Base-by-base conservation (phyloP, 2,888 invertebrate species). In the Saturnia pavonia region DNA sequence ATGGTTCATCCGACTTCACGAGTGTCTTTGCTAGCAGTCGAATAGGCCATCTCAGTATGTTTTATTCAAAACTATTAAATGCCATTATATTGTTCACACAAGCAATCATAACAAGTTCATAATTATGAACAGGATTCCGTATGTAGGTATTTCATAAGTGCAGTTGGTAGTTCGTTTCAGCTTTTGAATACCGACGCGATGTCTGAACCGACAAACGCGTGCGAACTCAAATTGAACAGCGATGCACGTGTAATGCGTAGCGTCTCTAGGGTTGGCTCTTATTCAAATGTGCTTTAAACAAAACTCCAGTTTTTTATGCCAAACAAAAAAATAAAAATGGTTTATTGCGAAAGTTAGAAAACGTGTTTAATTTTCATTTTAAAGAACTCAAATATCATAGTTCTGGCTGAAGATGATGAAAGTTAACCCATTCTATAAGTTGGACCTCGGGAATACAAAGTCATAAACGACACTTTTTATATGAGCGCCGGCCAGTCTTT, bases 211-310 rank as follows among this genome's bases (percentile, higher is more conserved):
- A 75, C 73, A 74, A 78, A 75, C 76, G 77, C 73, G 68, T 69
- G 71, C 77, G 74, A 78, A 78, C 77, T 77, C 76, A 76, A 78
- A 79, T 77, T 76, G 78, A 75, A 75, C 68, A 42, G 27, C 27
- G 65, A 48, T 63, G 48, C n/a, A 27, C 69, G 34, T 40, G 27
- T 69, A 45, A 70, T 54, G 67, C 60, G 67, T 34, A 27, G 45
- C 6, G 14, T 40, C 9, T 27, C 57, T 60, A 70, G 68, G 70
- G 70, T 27, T 70, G 70, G 14, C 70, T n/a, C 67, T 70, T 1
- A n/a, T 16, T n/a, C 0, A 57, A 40, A 45, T 9, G 8, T 27
- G 25, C 11, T 60, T 60, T 34, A 34, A 34, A 34, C 6, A 34
- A 34, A 34, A 34, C 34, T 34, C 34, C 34, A 34, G 3, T 34